A percentile compares a stretch with the other conserved stretches of the same genome.
Evolutionary conservation across 2,797 vertebrate genomes (phyloP).

Genomic region (Parotocinclus haroldoi): DNA sequence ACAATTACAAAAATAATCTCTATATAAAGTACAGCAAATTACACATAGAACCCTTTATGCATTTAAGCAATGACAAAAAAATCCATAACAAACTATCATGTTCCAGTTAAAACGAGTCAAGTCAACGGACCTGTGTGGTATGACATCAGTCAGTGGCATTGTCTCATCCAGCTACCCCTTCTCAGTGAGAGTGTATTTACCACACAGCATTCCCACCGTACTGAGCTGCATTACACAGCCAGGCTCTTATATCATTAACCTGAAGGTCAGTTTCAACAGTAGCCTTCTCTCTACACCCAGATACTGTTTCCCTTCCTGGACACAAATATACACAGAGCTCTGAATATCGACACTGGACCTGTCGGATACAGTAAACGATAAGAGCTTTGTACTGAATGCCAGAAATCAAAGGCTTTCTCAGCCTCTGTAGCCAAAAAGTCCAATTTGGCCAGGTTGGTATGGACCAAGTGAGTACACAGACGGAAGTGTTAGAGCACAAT

Average conservation of each 20-base stretch:
- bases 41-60: no score
- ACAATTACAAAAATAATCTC: no score
- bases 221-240: slow-evolving; percentile 48
- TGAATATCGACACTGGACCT: slow-evolving; percentile 41
- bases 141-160: slow-evolving; percentile 64
- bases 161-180: slow-evolving; percentile 59
- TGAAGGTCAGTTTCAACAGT: slow-evolving; percentile 73
- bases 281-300: slow-evolving; percentile 61
- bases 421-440: slow-evolving; percentile 41
- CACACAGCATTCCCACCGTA: slow-evolving; percentile 56
- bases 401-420: slow-evolving; percentile 57
- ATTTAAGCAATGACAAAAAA: no score
- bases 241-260: slow-evolving; percentile 70
- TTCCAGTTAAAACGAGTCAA: slow-evolving; percentile 44
- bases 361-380: slow-evolving; percentile 55
- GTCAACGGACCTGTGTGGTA: slow-evolving; percentile 44
- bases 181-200: slow-evolving; percentile 43
- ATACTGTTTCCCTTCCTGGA: slow-evolving; percentile 70
- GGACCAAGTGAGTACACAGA: slow-evolving; percentile 29
- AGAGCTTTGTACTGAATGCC: slow-evolving; percentile 56
- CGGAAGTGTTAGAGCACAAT: slow-evolving; percentile 44
- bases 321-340: slow-evolving; percentile 62
- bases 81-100: not conserved
- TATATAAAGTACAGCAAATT: no score
- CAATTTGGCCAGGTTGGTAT: slow-evolving; percentile 39